Conservation (phyloP, 2,888 invertebrate genomes). For the Lepidocyrtoides sp. region DNA sequence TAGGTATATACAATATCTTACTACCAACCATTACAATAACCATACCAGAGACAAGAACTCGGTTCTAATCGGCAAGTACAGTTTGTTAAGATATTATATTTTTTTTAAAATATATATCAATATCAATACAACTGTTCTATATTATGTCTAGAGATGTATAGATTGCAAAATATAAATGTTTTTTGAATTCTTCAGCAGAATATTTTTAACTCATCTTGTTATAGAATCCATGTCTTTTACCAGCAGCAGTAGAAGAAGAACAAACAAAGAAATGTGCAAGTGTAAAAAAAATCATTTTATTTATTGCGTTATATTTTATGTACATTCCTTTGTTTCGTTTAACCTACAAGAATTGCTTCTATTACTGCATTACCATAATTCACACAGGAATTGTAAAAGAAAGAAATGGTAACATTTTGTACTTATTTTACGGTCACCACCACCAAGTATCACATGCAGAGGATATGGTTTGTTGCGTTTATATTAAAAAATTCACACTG, state of each 20-base stretch:
- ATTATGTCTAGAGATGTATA: background rate
- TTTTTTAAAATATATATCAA: no score
- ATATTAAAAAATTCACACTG: background rate
- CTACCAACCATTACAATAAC: constrained; percentile 14
- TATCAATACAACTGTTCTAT: background rate
- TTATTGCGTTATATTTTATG: background rate
- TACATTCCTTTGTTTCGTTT: constrained; percentile 51
- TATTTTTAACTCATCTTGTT: constrained; percentile 44
- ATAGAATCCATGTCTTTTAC: constrained; percentile 20
- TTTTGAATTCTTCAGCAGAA: constrained; percentile 16
- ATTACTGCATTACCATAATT: constrained; percentile 21
- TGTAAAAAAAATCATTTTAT: background rate
- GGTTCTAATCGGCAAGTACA: background rate
- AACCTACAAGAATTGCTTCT: constrained; percentile 13
- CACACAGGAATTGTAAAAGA: constrained; percentile 27
- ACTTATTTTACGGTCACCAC: constrained; percentile 65
- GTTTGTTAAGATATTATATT: background rate
- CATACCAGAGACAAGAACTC: constrained; percentile 4
- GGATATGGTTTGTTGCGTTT: constrained; percentile 42
- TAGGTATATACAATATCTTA: constrained; percentile 35
- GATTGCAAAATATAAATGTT: background rate
- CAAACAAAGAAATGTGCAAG: constrained; percentile 29
- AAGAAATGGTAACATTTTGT: background rate
- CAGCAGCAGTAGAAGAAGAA: constrained; percentile 6
- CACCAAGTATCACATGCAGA: background rate